Conservation (phyloP, 2,113 vertebrate species). For the Dromas ardeola region DNA sequence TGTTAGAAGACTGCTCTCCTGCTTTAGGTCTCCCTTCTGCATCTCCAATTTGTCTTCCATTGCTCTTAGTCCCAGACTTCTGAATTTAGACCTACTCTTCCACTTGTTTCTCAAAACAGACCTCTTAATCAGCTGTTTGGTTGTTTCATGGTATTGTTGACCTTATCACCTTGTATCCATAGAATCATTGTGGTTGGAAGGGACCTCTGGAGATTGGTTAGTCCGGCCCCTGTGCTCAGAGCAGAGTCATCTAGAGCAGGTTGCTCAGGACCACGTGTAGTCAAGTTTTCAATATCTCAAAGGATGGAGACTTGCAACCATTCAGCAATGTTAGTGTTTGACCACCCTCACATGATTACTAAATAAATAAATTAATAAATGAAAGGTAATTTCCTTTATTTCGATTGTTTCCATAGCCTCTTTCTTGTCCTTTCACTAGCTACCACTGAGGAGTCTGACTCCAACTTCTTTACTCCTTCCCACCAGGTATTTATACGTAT, state of each 20-base stretch:
- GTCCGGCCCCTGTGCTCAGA: background rate
- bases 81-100: background rate
- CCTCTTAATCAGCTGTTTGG: background rate
- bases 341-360: background rate
- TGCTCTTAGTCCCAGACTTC: background rate
- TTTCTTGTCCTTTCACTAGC: background rate
- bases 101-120: background rate
- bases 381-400: background rate
- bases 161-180: background rate
- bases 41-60: background rate
- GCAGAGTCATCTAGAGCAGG: background rate
- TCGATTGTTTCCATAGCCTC: background rate
- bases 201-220: background rate
- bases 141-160: background rate
- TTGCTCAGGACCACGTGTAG: background rate
- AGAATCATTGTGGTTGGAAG: background rate
- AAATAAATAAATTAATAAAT: background rate
- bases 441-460: background rate
- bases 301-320: background rate
- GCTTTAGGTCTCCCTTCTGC: background rate
- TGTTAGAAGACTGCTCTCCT: background rate
- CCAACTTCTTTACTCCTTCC: background rate
- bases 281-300: background rate
- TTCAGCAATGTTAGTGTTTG: background rate
- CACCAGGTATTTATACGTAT: background rate